phyloP scores from a whole-genome alignment of 1,140 invertebrate species.

The Mya arenaria region DNA sequence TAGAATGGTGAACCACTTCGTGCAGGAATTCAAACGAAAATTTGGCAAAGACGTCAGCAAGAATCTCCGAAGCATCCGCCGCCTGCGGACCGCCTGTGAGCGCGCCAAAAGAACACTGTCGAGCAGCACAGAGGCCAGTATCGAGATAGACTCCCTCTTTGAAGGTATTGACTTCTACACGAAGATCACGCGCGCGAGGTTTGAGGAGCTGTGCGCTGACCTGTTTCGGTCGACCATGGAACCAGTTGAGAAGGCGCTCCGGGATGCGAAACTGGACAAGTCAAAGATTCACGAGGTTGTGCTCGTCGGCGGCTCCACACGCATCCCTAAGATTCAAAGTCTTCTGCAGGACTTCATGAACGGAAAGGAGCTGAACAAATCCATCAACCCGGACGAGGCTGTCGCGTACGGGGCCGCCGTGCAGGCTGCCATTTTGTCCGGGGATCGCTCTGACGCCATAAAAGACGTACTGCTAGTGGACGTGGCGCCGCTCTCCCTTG shows the following conservation, averaged over 20 bases:
- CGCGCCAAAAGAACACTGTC: constrained; percentile 97
- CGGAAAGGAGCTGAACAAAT: constrained; percentile 96
- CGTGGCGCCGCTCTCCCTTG: constrained; percentile 77
- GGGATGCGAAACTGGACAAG: constrained; percentile 97
- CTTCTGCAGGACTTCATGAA: constrained; percentile 94
- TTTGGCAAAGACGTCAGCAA: constrained; percentile 95
- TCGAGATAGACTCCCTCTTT: constrained; percentile 91
- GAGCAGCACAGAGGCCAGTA: constrained; percentile 93
- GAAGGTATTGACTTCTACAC: constrained; percentile 99
- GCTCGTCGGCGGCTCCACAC: constrained; percentile 97
- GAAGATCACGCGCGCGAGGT: constrained; percentile 92
- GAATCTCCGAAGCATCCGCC: constrained; percentile 95
- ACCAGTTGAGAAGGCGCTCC: constrained; percentile 95
- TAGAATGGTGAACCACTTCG: constrained; percentile 92
- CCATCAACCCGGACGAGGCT: constrained; percentile 91
- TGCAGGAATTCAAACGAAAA: constrained; percentile 85
- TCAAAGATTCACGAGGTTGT: constrained; percentile 96
- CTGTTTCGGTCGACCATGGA: constrained; percentile 93
- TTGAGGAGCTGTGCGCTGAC: constrained; percentile 90
- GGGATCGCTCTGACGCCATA: constrained; percentile 69
- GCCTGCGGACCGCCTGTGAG: constrained; percentile 96
- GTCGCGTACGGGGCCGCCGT: constrained; percentile 88
- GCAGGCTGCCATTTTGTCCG: constrained; percentile 82
- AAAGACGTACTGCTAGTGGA: constrained; percentile 78
- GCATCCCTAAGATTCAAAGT: constrained; percentile 98